Percentiles rank a stretch among this genome's conserved stretches.
Evolutionary conservation across 2,888 invertebrate genomes (phyloP).

Genomic region (Apeira syringaria): DNA sequence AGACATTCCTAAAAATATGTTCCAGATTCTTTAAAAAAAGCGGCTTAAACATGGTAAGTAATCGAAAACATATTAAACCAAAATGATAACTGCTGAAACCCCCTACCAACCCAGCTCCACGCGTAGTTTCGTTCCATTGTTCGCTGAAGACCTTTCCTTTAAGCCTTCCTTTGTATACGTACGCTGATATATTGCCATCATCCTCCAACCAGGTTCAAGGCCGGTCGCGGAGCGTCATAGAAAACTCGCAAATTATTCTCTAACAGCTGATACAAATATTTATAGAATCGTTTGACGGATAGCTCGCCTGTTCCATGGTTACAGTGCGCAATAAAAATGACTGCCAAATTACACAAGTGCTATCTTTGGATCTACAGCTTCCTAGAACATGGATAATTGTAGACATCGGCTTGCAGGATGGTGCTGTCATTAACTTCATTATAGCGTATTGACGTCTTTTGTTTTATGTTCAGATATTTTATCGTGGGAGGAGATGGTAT

Average conservation of each 20-base stretch:
- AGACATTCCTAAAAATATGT: too few species aligned
- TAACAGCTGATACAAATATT: neutral
- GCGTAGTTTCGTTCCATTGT: slow-evolving; percentile 9
- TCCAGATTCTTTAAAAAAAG: too few species aligned
- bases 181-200: slow-evolving; percentile 40
- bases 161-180: slow-evolving; percentile 14
- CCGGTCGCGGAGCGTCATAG: slow-evolving; percentile 39
- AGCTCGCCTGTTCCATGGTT: slow-evolving; percentile 3
- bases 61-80: too few species aligned
- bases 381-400: slow-evolving; percentile 23
- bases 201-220: slow-evolving; percentile 48
- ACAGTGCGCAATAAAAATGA: slow-evolving; percentile 23
- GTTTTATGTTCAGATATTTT: slow-evolving; percentile 7
- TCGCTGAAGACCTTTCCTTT: slow-evolving; percentile 13
- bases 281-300: slow-evolving; percentile 13
- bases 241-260: slow-evolving; percentile 21
- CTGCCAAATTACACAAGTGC: slow-evolving; percentile 21
- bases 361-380: slow-evolving; percentile 20
- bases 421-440: slow-evolving; percentile 22
- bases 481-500: slow-evolving; percentile 4
- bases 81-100: too few species aligned
- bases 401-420: slow-evolving; percentile 20
- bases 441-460: slow-evolving; percentile 11
- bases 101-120: slow-evolving; percentile 8
- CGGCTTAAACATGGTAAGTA: too few species aligned